Conservation (phyloP, 2,113 vertebrate genomes). For the Bungarus multicinctus region DNA sequence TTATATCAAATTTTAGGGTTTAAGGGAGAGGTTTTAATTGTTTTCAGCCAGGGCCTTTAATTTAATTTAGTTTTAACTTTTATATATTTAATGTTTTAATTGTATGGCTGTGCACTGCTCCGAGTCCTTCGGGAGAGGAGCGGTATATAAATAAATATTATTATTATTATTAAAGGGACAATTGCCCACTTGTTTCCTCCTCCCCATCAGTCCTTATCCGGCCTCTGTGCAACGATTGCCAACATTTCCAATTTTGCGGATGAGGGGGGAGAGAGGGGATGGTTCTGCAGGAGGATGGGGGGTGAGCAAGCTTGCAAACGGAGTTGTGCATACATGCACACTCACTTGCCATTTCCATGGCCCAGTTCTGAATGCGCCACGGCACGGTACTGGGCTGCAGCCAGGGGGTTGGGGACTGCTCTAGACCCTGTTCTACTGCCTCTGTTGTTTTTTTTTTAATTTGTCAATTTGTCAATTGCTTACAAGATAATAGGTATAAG, state of each 20-base stretch:
- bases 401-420: background rate
- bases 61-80: too few species aligned
- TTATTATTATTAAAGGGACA: background rate
- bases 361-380: background rate
- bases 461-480: too few species aligned
- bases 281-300: background rate
- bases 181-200: background rate
- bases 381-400: accelerated
- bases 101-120: too few species aligned
- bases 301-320: background rate
- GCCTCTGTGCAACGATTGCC: background rate
- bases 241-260: background rate
- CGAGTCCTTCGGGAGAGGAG: too few species aligned
- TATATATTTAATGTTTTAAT: too few species aligned
- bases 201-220: background rate
- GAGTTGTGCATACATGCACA: background rate
- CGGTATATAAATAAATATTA: too few species aligned
- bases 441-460: too few species aligned
- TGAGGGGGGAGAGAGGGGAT: background rate
- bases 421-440: background rate
- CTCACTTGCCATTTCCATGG: background rate
- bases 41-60: too few species aligned
- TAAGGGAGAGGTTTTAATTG: too few species aligned
- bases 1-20: too few species aligned
- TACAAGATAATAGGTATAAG: too few species aligned